A percentile compares a stretch with the other conserved stretches of the same genome.
Conservation (phyloP, 2,797 vertebrate species). For the Margarornis squamiger region DNA sequence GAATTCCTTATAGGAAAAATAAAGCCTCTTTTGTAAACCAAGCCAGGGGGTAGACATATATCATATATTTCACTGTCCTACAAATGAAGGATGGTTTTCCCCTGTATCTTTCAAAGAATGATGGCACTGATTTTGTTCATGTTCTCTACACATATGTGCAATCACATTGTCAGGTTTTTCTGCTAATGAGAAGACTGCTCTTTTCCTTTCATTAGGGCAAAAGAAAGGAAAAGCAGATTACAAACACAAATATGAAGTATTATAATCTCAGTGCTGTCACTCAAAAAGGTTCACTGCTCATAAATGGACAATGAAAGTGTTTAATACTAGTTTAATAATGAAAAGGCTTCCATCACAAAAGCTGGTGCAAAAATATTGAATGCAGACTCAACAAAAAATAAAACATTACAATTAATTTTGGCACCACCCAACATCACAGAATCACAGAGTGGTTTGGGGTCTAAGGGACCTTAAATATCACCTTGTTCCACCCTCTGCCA, state of each 20-base stretch:
- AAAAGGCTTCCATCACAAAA: neutral
- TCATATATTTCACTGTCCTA: neutral
- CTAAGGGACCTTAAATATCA: neutral
- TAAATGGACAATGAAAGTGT: neutral
- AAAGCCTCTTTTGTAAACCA: neutral
- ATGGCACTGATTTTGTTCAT: neutral
- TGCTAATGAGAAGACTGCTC: neutral
- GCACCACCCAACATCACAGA: neutral
- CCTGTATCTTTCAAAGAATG: neutral
- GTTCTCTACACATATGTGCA: neutral
- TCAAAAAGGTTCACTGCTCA: neutral
- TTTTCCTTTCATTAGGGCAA: neutral
- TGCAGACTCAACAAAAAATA: rapidly evolving
- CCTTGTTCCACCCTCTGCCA: neutral
- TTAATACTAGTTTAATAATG: too few relatives aligned
- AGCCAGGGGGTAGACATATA: neutral
- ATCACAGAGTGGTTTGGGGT: neutral
- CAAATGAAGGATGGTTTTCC: neutral
- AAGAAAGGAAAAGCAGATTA: neutral
- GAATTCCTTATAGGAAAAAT: neutral
- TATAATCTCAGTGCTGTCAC: neutral
- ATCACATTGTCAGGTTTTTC: neutral
- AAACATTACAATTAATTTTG: neutral
- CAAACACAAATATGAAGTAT: neutral
- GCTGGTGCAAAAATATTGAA: neutral